These are phyloP conservation scores for Drosophila nasuta DNA, from an alignment of 1,140 invertebrate genomes.

Conservation along the genomic window DNA sequence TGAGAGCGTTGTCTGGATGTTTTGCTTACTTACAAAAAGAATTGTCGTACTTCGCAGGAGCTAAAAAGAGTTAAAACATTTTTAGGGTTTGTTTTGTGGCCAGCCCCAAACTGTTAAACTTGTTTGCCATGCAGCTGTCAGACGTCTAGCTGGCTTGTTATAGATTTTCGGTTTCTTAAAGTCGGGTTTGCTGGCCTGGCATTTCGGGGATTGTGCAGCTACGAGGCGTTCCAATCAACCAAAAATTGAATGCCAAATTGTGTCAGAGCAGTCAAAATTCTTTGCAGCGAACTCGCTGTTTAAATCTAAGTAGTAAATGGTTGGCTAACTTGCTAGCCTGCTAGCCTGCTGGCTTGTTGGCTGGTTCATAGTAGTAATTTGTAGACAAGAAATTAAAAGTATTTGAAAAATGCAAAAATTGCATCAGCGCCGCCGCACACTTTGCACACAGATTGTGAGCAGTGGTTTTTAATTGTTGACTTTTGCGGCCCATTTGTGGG, in stretches of 20 bases:
- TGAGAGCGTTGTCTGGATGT: slow-evolving; percentile 7
- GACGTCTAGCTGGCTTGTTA: slow-evolving; percentile 37
- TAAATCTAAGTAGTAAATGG: slow-evolving; percentile 22
- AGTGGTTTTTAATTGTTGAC: slow-evolving; percentile 75
- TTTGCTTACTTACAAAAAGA: slow-evolving; percentile 15
- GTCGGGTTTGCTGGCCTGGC: slow-evolving; percentile 22
- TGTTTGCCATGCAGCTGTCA: slow-evolving; percentile 70
- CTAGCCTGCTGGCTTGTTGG: background rate
- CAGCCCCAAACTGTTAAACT: slow-evolving; percentile 52
- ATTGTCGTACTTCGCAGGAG: slow-evolving; percentile 38
- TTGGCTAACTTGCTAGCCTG: slow-evolving; percentile 28
- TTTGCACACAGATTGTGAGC: slow-evolving; percentile 60
- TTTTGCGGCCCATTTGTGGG: slow-evolving; percentile 72
- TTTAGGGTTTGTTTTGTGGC: slow-evolving; percentile 56
- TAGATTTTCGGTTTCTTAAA: slow-evolving; percentile 46
- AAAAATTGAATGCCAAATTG: slow-evolving; percentile 71
- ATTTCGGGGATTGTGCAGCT: slow-evolving; percentile 51
- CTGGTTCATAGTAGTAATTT: slow-evolving; percentile 60
- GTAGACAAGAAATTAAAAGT: slow-evolving; percentile 63
- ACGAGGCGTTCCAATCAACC: slow-evolving; percentile 46
- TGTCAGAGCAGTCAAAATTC: slow-evolving; percentile 54
- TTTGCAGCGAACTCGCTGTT: slow-evolving; percentile 36
- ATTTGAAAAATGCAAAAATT: slow-evolving; percentile 78
- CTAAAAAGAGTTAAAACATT: slow-evolving; percentile 30
- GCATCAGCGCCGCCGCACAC: slow-evolving; percentile 61